Percentiles rank a stretch among this genome's conserved stretches.
These are phyloP conservation scores for Hyalella azteca DNA, from an alignment of 2,888 invertebrate genomes.

Conservation along the genomic window DNA sequence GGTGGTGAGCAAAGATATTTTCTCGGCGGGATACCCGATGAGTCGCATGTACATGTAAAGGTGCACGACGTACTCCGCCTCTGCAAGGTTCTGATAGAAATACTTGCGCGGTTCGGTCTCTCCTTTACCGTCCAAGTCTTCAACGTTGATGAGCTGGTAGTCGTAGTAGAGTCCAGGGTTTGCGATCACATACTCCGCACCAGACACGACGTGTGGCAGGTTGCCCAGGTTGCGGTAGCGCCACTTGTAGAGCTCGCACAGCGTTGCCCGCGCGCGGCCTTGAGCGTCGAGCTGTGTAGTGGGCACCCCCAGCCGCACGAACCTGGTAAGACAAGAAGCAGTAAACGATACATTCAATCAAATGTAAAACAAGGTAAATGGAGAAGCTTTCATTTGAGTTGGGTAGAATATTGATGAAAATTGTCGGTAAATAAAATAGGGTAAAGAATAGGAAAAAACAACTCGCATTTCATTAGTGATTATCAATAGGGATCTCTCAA, in stretches of 20 bases:
- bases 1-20: constrained; percentile 96
- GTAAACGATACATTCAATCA: too few relatives aligned
- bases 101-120: constrained; percentile 98
- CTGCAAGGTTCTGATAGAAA: constrained; percentile 84
- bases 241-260: constrained; percentile 95
- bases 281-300: constrained; percentile 97
- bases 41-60: constrained; percentile 98
- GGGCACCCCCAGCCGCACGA: constrained; percentile 95
- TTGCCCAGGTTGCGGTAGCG: constrained; percentile 94
- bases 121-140: constrained; percentile 94
- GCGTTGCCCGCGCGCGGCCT: constrained; percentile 89
- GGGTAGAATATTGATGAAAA: too few relatives aligned
- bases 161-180: constrained; percentile 93
- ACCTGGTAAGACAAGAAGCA: constrained; percentile 66
- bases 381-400: too few relatives aligned
- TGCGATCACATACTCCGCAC: constrained; percentile 83
- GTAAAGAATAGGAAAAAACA: too few relatives aligned
- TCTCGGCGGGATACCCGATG: constrained; percentile 93
- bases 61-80: constrained; percentile 89
- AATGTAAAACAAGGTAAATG: too few relatives aligned
- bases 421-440: too few relatives aligned
- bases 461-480: too few relatives aligned
- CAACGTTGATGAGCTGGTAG: constrained; percentile 95
- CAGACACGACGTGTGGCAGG: constrained; percentile 82
- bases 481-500: too few relatives aligned